Evolutionary conservation across 2,797 vertebrate genomes (phyloP).

Genomic region (Botia kubotai): DNA sequence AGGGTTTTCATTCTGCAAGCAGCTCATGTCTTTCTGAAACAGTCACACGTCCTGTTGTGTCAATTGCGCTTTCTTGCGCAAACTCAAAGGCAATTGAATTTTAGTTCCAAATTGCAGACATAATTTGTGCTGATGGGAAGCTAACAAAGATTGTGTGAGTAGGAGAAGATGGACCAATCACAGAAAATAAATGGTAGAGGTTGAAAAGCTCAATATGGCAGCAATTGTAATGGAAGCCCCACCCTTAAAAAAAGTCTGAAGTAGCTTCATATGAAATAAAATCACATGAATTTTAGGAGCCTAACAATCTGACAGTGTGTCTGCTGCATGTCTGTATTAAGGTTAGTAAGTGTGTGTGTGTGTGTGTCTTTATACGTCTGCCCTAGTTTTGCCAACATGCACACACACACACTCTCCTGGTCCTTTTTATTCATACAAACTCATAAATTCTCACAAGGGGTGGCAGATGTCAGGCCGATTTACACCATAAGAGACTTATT

Average conservation of each 20-base stretch:
- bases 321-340: constrained; percentile 24
- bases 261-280: neutral
- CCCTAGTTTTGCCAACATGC: constrained; percentile 45
- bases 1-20: neutral
- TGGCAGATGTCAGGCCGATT: constrained; percentile 69
- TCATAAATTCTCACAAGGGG: constrained; percentile 46
- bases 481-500: constrained; percentile 69
- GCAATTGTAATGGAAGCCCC: too few species aligned
- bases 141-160: too few species aligned
- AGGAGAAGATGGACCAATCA: too few species aligned
- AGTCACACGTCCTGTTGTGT: neutral
- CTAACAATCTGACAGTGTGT: constrained; percentile 13
- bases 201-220: too few species aligned
- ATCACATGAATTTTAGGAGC: neutral
- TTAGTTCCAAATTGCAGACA: too few species aligned
- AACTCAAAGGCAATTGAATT: neutral
- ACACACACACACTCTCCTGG: constrained; percentile 46
- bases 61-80: neutral
- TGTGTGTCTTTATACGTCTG: constrained; percentile 3
- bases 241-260: neutral
- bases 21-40: neutral
- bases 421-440: constrained; percentile 34
- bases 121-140: too few species aligned
- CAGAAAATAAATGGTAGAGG: too few species aligned
- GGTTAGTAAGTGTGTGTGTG: constrained; percentile 14